These are phyloP conservation scores for Melinaea menophilus DNA, from an alignment of 2,888 invertebrate genomes.

Conservation along the genomic window DNA sequence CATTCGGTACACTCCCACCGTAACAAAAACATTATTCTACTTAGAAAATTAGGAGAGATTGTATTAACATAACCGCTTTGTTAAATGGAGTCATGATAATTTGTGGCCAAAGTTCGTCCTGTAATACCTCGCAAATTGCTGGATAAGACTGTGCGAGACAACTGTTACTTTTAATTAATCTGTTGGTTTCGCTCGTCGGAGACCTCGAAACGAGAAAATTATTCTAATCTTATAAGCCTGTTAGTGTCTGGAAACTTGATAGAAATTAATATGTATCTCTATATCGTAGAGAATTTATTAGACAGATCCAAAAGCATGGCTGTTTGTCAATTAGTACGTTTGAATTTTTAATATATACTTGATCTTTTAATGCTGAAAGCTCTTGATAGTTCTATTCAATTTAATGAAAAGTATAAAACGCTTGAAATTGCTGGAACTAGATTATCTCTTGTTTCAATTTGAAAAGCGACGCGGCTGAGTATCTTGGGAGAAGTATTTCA, in stretches of 20 bases:
- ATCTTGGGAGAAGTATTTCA: conserved; percentile 69
- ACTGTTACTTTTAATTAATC: conserved; percentile 79
- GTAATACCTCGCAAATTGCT: conserved; percentile 78
- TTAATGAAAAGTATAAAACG: conserved; percentile 68
- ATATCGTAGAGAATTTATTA: neutral
- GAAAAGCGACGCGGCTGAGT: conserved; percentile 50
- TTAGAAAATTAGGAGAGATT: conserved; percentile 60
- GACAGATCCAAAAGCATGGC: neutral
- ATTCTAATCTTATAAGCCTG: conserved; percentile 76
- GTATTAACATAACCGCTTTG: conserved; percentile 76
- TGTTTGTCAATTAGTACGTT: neutral
- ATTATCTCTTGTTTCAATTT: conserved; percentile 73
- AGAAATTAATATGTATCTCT: conserved; percentile 45
- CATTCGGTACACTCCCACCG: conserved; percentile 59
- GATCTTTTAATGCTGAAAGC: conserved; percentile 43
- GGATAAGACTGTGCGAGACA: conserved; percentile 78
- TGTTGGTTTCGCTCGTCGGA: conserved; percentile 72
- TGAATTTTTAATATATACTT: neutral
- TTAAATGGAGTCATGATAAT: conserved; percentile 76
- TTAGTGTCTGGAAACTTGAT: conserved; percentile 62
- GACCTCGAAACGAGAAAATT: conserved; percentile 73
- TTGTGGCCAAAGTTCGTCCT: conserved; percentile 75
- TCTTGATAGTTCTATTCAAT: conserved; percentile 54
- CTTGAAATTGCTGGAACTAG: conserved; percentile 56
- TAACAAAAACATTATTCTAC: conserved; percentile 67